phyloP scores from a whole-genome alignment of 2,888 invertebrate genomes.

The Camptogramma bilineatum region DNA sequence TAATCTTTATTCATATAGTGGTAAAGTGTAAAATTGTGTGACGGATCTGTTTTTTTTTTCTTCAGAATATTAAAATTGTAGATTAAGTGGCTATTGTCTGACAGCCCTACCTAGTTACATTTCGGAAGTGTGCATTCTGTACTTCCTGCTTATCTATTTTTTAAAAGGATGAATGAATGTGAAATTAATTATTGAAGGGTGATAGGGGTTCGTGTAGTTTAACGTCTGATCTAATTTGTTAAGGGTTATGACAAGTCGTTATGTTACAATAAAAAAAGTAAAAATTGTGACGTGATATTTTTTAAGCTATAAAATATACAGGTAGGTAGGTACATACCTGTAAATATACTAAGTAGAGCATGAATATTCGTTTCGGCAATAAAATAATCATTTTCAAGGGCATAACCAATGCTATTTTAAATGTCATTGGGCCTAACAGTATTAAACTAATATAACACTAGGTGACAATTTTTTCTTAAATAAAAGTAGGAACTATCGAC shows the following conservation, averaged over 20 bases:
- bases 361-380: no score
- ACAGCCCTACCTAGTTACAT: constrained; percentile 58
- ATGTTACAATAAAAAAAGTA: no score
- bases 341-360: no score
- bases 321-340: neutral
- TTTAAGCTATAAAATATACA: no score
- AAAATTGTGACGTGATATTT: no score
- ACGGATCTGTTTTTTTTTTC: constrained; percentile 23
- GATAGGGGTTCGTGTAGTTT: constrained; percentile 62
- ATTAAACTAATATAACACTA: no score
- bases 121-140: constrained; percentile 60
- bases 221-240: constrained; percentile 56
- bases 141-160: constrained; percentile 73
- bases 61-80: constrained; percentile 53
- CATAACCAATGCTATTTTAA: no score
- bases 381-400: no score
- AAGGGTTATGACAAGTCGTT: constrained; percentile 42
- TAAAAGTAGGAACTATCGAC: no score
- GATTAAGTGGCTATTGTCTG: constrained; percentile 62
- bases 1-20: constrained; percentile 43
- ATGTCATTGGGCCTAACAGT: no score
- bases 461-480: no score
- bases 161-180: constrained; percentile 74
- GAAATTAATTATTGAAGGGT: constrained; percentile 77
- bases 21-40: constrained; percentile 49